Base-by-base conservation (phyloP, 2,797 vertebrate species). In the Pseudochromis fuscus region DNA sequence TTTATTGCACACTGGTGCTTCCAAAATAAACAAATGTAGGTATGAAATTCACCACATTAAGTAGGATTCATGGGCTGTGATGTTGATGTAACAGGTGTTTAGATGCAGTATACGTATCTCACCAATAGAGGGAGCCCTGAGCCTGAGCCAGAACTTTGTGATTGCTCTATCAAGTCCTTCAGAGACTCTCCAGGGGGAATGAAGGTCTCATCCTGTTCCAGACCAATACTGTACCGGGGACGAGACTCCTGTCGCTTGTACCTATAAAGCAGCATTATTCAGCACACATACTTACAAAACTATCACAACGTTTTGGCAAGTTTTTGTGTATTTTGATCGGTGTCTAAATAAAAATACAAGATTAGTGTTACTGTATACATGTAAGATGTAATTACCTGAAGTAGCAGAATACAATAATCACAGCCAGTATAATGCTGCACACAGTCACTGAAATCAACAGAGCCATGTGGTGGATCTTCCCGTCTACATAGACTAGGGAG, bases 41-140 rank as follows among this genome's bases (percentile, higher is more conserved):
- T 28, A 44, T 63, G 0, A 28, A 50, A 65, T 35, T 18, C 27
- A 58, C 4, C 18, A 49, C 11, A n/a, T n/a, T n/a, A n/a, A n/a
- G n/a, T n/a, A 12, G 4, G 4, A 27, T 33, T 7, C 2, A 53
- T 19, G 0, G 11, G 57, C 21, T n/a, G n/a, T 62, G 11, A 44
- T 27, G 50, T 18, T 2, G 19, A 33, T 13, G 19, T 2, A 48
- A 64, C 33, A 60, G 51, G 23, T 19, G 46, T 45, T 48, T 55
- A 9, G 31, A 30, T 84, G 88, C 30, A 83, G 68, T 92, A 37
- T 8, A 3, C 0, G 7, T 10, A 5, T 75, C 91, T 90, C 93
- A 99, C 97, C 97, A 99, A 94, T 72, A 99, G 97, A 94, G 97
- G 97, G 96, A 99, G 97, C 70, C 97, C 97, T 4, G 97, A 99